A percentile compares a stretch with the other conserved stretches of the same genome.
phyloP scores from a whole-genome alignment of 2,888 invertebrate species.

The Drosophila maculinotata region DNA sequence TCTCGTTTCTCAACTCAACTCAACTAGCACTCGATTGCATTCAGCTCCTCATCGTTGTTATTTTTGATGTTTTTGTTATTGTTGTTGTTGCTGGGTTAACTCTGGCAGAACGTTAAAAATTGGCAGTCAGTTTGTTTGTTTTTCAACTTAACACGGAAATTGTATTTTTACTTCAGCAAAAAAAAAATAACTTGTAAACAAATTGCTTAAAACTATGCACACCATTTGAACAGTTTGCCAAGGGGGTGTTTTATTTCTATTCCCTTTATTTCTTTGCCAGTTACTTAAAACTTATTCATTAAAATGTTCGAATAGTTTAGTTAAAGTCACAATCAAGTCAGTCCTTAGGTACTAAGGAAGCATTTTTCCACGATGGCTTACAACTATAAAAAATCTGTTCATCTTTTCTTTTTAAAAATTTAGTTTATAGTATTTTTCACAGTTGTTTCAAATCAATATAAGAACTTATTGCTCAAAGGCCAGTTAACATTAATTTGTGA shows the following conservation, averaged over 20 bases:
- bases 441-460: too few relatives aligned
- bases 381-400: too few relatives aligned
- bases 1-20: constrained; percentile 29
- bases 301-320: constrained; percentile 6
- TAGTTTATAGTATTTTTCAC: too few relatives aligned
- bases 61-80: constrained; percentile 20
- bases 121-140: constrained; percentile 74
- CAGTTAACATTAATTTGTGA: too few relatives aligned
- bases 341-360: not conserved
- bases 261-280: constrained; percentile 17
- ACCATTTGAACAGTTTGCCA: constrained; percentile 38
- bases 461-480: too few relatives aligned
- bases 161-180: constrained; percentile 58
- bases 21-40: constrained; percentile 44
- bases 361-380: too few relatives aligned
- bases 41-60: constrained; percentile 27
- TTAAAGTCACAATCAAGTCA: not conserved
- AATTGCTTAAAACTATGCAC: constrained; percentile 54
- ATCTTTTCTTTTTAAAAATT: too few relatives aligned
- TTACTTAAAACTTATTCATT: constrained; percentile 20
- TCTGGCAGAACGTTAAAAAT: constrained; percentile 72
- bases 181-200: constrained; percentile 52
- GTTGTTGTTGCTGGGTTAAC: constrained; percentile 42
- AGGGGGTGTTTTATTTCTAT: constrained; percentile 6
- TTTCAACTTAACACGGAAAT: constrained; percentile 74